These are phyloP conservation scores for Cervus canadensis DNA, from an alignment of 2,113 vertebrate species.

Conservation along the genomic window DNA sequence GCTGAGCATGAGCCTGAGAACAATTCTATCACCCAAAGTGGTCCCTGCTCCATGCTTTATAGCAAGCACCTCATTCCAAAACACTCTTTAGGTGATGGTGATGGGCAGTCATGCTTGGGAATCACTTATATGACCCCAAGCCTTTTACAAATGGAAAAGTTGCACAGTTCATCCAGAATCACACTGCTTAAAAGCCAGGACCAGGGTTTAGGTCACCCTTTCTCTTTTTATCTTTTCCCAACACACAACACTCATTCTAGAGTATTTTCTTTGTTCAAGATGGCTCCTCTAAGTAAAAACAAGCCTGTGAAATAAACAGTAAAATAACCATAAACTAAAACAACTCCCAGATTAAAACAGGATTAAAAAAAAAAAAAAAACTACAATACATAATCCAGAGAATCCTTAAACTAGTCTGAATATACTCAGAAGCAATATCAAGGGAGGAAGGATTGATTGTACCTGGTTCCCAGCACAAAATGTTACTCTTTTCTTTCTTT, in stretches of 20 bases:
- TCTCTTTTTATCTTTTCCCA: neutral
- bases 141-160: neutral
- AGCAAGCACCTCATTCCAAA: neutral
- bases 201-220: neutral
- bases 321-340: neutral
- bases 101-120: neutral
- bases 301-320: neutral
- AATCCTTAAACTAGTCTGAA: neutral
- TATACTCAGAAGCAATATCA: neutral
- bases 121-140: neutral
- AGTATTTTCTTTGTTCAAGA: neutral
- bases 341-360: neutral
- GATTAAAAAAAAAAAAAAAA: neutral
- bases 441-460: neutral
- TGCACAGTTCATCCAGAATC: neutral
- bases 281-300: neutral
- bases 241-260: neutral
- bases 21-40: neutral
- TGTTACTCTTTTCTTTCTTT: neutral
- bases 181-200: neutral
- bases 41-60: rapidly evolving
- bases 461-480: neutral
- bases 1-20: neutral
- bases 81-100: neutral
- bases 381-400: neutral